Evolutionary conservation across 2,888 invertebrate genomes (phyloP), one percentile per base, ranked within the genome.

Genomic region (Philereme transversata): DNA sequence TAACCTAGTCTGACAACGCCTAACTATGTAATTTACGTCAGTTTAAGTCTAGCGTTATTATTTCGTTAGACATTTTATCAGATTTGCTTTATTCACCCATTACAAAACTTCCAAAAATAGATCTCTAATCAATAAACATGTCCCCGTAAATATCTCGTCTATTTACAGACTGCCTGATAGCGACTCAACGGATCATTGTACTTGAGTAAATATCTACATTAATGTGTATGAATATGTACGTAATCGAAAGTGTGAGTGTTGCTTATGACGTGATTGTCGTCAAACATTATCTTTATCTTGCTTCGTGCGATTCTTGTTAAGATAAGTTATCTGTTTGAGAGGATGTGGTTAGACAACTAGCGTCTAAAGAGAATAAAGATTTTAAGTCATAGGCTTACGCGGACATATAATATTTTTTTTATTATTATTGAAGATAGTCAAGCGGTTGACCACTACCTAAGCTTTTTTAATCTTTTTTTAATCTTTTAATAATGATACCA

Each of bases 101-200:
- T 46, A 22, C 8, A 46, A 6, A 11, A 22, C 33, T 7, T 7
- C 47, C 4, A 33, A 47, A 47, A 34, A 47, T 47, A 47, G 9
- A 47, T 7, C 34, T 1, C 22, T 45, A 3, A 45, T 45, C 45
- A 45, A 5, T 34, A 34, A 47, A 34, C 34, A 34, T 47, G 34
- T 9, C 47, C 34, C 47, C 34, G 0, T 40, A 40, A 8, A 11
- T 11, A 45, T 33, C 33, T 10, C 34, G 5, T 5, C 7, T 34
- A 34, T 34, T 11, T 70, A 64, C 57, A 62, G 51, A 62, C 51
- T 62, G 68, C 65, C 53, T 38, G 57, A 68, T 59, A 59, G 64
- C 36, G 68, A 68, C 75, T 72, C 67, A 75, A 72, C 65, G 69
- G 51, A 61, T 56, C 68, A 65, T 70, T 77, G 73, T 75, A 44